These are phyloP conservation scores for Sympetrum striolatum DNA, from an alignment of 2,888 invertebrate species.

Conservation along the genomic window DNA sequence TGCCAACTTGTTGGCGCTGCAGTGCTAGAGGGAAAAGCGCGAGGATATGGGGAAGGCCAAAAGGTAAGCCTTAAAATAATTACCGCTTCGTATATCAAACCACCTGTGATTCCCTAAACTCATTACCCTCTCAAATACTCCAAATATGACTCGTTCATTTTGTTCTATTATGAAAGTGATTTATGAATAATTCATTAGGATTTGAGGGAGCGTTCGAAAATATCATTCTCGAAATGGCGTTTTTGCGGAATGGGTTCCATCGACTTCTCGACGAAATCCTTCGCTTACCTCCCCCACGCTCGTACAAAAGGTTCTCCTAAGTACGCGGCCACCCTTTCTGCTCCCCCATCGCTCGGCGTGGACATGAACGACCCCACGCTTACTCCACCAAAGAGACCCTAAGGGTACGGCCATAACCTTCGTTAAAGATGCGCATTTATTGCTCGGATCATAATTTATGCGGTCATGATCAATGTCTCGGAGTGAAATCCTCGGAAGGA, in stretches of 20 bases:
- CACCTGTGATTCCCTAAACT: conserved; percentile 1
- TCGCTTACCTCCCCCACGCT: not conserved
- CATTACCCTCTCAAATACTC: conserved; percentile 29
- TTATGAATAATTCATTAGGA: conserved; percentile 14
- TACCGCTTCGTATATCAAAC: conserved; percentile 18
- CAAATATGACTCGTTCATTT: conserved; percentile 14
- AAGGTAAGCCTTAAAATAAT: conserved; percentile 18
- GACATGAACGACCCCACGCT: not conserved
- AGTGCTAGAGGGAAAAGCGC: not conserved
- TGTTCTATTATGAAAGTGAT: conserved; percentile 27
- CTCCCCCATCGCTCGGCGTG: not conserved
- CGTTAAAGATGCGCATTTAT: not conserved
- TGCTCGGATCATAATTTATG: not conserved
- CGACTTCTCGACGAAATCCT: not conserved
- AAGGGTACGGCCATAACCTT: not conserved
- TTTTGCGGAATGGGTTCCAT: not conserved
- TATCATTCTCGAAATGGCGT: not conserved
- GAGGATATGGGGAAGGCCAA: not conserved
- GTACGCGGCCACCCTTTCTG: not conserved
- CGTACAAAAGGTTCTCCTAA: not conserved
- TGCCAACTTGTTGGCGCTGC: not conserved
- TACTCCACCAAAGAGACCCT: not conserved
- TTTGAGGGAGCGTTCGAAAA: not conserved
- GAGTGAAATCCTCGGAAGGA: not conserved
- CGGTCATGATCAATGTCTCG: not conserved